phyloP scores from a whole-genome alignment of 2,113 vertebrate species.

The Crocuta crocuta region DNA sequence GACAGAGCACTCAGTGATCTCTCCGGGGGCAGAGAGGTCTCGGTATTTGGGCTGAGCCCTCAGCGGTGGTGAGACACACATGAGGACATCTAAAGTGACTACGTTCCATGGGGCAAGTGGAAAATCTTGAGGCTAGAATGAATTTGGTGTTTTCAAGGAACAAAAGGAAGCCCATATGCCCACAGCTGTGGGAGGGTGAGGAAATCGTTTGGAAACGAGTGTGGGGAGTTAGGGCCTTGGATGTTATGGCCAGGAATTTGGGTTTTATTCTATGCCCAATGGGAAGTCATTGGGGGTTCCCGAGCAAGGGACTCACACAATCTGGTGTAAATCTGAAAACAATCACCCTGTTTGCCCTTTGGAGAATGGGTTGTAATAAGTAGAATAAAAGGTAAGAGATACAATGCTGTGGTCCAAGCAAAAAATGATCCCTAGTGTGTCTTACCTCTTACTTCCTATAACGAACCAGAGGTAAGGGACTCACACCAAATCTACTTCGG shows the following conservation, averaged over 20 bases:
- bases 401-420: not conserved
- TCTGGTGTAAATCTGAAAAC: not conserved
- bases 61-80: rapidly evolving
- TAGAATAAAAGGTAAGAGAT: not conserved
- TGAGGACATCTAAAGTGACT: not conserved
- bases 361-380: not conserved
- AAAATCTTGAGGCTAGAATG: not conserved
- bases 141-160: not conserved
- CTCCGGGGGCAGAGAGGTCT: not conserved
- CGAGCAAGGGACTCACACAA: not conserved
- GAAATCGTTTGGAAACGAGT: not conserved
- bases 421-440: not conserved
- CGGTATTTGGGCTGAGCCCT: not conserved
- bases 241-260: not conserved
- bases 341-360: not conserved
- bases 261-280: not conserved
- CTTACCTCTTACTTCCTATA: not conserved
- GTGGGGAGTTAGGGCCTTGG: not conserved
- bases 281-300: not conserved
- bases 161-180: not conserved
- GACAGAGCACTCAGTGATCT: rapidly evolving
- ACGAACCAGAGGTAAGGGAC: not conserved
- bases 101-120: not conserved
- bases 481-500: rapidly evolving
- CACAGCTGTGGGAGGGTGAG: not conserved